Conservation (phyloP, 2,888 invertebrate genomes). For the Meiosimyza platycephala region DNA sequence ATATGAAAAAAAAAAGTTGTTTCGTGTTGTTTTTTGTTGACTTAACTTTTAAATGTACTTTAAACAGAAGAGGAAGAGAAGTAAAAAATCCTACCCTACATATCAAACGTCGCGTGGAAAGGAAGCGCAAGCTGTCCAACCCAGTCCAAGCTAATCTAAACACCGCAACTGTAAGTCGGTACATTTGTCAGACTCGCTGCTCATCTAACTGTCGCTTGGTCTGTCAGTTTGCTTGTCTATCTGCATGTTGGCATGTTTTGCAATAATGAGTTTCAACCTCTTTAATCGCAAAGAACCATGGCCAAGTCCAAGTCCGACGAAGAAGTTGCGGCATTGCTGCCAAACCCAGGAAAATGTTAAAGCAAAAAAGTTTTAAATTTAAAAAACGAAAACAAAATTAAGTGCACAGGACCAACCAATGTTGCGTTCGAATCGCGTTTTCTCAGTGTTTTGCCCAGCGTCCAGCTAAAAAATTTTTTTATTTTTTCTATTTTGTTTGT, state of each 20-base stretch:
- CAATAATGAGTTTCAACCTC: conserved; percentile 2
- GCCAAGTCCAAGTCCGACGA: not conserved
- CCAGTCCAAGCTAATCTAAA: conserved; percentile 6
- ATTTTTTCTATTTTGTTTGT: not conserved
- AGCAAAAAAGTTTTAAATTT: not conserved
- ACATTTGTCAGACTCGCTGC: not conserved
- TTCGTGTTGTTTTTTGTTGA: not conserved
- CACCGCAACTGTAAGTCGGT: conserved; percentile 10
- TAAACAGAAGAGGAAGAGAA: not conserved
- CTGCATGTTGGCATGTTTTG: not conserved
- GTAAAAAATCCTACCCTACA: conserved; percentile 10
- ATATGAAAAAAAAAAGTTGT: conserved; percentile 17
- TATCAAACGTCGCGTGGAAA: conserved; percentile 1
- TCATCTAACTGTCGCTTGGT: conserved; percentile 1
- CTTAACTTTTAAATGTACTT: conserved; percentile 6
- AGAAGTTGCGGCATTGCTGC: conserved; percentile 1
- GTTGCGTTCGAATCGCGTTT: conserved; percentile 22
- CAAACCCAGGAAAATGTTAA: conserved; percentile 24
- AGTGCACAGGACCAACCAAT: not conserved
- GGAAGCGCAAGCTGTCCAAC: not conserved
- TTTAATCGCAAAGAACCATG: not conserved
- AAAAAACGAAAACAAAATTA: not conserved
- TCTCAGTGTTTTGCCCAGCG: not conserved
- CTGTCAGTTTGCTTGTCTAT: conserved; percentile 11
- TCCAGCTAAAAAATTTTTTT: no score